Evolutionary conservation across 1,140 invertebrate genomes (phyloP), one percentile per base, ranked within the genome.

Genomic region (Microplitis mediator): DNA sequence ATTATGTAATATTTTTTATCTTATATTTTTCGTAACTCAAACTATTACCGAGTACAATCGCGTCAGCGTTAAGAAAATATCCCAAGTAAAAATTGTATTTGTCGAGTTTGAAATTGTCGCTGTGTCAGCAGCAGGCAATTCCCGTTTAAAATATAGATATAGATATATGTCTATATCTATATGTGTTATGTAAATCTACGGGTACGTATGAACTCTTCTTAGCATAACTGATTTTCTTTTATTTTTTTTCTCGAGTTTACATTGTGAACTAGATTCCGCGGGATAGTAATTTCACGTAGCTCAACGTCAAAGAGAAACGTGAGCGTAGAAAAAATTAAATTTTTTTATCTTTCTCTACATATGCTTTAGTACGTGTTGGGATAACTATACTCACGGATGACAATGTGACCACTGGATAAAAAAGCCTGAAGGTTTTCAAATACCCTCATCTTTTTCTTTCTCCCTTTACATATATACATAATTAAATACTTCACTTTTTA

Each of bases 251-350:
- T 45, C n/a, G 35, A 31, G 39, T 65, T 65, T 65, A 14, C 63
- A 65, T 13, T 35, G 14, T 36, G 61, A 63, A n/a, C 61, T 35
- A 36, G 61, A 63, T 63, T 35, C 4, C 63, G n/a, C 6, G 6
- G 35, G n/a, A 31, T 65, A 65, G 39, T 45, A 45, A 45, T 45
- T 45, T 45, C 39, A 45, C 39, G 39, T 56, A 56, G n/a, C 23
- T 56, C 52, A 61, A 4, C 60, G 60, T 61, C 14, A 13, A 69
- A 54, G 35, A 54, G 67, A 69, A 69, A 69, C 16, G 67, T 69
- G 67, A 34, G n/a, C 58, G 14, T 51, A 61, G 52, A 14, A 77
- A 71, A 79, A 79, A 80, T 80, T 76, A 79, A 80, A 81, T 80
- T 79, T 77, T 74, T 75, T 69, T 65, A 32, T 34, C 54, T 36